Conservation (phyloP, 2,113 vertebrate genomes). For the Brienomyrus longianalis region DNA sequence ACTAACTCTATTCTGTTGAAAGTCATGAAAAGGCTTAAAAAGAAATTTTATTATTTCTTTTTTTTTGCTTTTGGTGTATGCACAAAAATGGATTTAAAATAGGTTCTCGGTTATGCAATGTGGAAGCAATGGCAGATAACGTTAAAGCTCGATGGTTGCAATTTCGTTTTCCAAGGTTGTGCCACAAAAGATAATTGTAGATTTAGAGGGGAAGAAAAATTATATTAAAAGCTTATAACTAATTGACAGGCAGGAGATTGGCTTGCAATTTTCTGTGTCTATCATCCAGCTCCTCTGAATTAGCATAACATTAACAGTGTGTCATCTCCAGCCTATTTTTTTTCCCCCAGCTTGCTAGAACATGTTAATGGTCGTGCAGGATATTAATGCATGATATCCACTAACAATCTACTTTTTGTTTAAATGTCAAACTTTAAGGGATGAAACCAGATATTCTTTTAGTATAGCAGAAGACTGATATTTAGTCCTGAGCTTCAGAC, state of each 20-base stretch:
- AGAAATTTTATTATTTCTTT: background rate
- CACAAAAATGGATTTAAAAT: background rate
- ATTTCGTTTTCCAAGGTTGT: constrained; percentile 20
- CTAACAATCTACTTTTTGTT: constrained; percentile 44
- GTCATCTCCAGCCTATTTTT: constrained; percentile 28
- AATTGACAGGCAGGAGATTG: constrained; percentile 33
- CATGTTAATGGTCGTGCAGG: constrained; percentile 50
- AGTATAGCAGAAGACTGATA: constrained; percentile 37
- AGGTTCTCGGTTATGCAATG: background rate
- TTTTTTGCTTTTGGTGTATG: background rate
- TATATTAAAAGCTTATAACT: constrained; percentile 21
- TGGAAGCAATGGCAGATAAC: background rate
- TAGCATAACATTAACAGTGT: constrained; percentile 32
- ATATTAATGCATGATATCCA: constrained; percentile 42
- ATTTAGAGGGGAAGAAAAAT: constrained; percentile 8
- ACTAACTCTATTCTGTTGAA: background rate
- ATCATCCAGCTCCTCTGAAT: constrained; percentile 31
- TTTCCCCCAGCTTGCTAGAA: constrained; percentile 33
- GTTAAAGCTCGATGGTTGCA: background rate
- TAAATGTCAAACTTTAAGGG: constrained; percentile 44
- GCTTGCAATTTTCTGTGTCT: constrained; percentile 27
- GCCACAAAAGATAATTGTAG: constrained; percentile 17
- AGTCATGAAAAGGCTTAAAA: background rate
- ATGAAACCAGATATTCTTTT: constrained; percentile 41
- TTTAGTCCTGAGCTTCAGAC: constrained; percentile 44